Conservation (phyloP, 2,888 invertebrate species). For the Anodontia alba region DNA sequence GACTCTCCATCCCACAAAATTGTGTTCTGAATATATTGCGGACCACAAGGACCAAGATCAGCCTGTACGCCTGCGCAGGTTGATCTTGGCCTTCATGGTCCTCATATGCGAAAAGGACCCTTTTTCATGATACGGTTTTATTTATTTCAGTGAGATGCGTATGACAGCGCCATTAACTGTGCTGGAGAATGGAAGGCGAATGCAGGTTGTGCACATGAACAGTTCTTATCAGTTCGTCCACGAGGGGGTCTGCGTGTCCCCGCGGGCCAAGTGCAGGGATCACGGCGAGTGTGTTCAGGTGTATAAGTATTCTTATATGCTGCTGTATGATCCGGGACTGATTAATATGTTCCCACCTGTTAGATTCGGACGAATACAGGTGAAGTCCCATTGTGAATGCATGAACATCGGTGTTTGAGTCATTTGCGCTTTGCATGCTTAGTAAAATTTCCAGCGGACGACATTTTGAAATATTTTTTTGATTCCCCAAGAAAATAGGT, state of each 20-base stretch:
- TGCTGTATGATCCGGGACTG: slow-evolving; percentile 39
- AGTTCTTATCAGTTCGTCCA: slow-evolving; percentile 50
- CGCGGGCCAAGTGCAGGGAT: slow-evolving; percentile 21
- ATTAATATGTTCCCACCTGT: slow-evolving; percentile 36
- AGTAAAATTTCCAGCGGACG: no score
- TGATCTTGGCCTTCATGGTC: no score
- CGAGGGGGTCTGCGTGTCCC: slow-evolving; percentile 36
- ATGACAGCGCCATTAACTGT: slow-evolving; percentile 42
- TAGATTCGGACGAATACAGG: slow-evolving; percentile 32
- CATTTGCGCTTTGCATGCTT: no score
- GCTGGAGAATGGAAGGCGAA: slow-evolving; percentile 27
- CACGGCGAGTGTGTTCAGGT: slow-evolving; percentile 39
- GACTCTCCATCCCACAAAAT: no score
- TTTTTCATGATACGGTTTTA: no score
- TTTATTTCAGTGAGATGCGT: slow-evolving; percentile 27
- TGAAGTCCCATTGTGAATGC: slow-evolving; percentile 50
- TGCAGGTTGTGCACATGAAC: slow-evolving; percentile 51
- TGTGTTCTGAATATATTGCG: no score
- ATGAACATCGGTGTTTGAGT: slow-evolving; percentile 36
- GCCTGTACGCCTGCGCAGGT: no score
- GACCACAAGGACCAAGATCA: no score
- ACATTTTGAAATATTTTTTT: no score
- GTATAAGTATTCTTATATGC: slow-evolving; percentile 45
- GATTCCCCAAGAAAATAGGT: no score
- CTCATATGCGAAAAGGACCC: no score